A percentile compares a stretch with the other conserved stretches of the same genome.
Conservation (phyloP, 2,888 invertebrate species). For the Epirrita christyi region DNA sequence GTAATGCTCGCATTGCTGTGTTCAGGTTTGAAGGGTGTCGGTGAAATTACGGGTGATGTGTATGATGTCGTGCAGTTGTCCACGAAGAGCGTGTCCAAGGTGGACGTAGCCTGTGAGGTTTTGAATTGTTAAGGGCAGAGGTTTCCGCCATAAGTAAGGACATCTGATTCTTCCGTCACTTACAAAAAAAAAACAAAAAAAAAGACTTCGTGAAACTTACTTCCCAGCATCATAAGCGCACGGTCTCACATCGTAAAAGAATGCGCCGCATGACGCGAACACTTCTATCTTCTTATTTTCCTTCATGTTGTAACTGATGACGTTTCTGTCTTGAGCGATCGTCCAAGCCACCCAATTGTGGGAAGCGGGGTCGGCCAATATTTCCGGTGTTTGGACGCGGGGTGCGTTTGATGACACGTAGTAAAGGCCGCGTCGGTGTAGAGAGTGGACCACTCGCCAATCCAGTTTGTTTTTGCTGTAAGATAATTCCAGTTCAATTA, state of each 20-base stretch:
- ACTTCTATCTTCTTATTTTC: conserved; percentile 59
- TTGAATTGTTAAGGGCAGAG: no score
- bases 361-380: conserved; percentile 3
- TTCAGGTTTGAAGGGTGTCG: no score
- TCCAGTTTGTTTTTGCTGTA: conserved; percentile 64
- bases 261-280: conserved; percentile 87
- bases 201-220: conserved; percentile 62
- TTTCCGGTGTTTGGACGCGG: conserved; percentile 46
- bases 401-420: conserved; percentile 82
- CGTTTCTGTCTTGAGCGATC: conserved; percentile 84
- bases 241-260: conserved; percentile 84
- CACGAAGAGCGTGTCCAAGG: no score
- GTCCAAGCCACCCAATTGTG: conserved; percentile 82
- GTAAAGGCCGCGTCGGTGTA: conserved; percentile 86
- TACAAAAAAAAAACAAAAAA: no score
- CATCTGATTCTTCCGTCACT: no score
- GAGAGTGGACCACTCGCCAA: conserved; percentile 65
- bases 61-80: no score
- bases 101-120: no score
- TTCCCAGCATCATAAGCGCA: conserved; percentile 89
- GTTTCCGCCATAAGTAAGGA: no score
- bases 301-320: conserved; percentile 79
- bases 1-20: no score
- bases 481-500: background rate
- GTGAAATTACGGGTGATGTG: no score